Evolutionary conservation across 2,113 vertebrate species (phyloP).

Genomic region (Sciurus niger): DNA sequence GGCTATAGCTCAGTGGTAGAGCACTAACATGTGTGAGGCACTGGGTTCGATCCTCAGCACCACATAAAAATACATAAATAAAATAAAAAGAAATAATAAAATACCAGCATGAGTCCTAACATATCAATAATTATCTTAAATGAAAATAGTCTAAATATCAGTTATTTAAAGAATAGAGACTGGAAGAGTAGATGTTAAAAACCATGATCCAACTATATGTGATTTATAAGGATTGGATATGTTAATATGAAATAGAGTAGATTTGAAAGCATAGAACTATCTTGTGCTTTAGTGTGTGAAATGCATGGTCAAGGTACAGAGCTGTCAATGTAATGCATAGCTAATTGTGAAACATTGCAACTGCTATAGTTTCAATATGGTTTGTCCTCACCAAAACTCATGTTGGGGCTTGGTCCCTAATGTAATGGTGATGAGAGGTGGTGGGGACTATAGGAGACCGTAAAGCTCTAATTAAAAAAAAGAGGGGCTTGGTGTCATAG

Average conservation of each 20-base stretch:
- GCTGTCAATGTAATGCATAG: background rate
- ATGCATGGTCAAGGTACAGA: background rate
- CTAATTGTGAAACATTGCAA: slow-evolving; percentile 22
- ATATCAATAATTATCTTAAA: slow-evolving; percentile 23
- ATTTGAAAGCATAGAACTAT: background rate
- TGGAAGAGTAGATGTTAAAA: background rate
- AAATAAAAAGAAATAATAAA: slow-evolving; percentile 14
- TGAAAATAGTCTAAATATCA: background rate
- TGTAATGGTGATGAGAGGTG: background rate
- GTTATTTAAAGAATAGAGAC: slow-evolving; percentile 20
- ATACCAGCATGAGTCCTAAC: background rate
- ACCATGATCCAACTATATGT: background rate
- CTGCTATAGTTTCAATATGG: background rate
- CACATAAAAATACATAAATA: too few relatives aligned
- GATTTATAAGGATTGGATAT: background rate
- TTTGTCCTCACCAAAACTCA: background rate
- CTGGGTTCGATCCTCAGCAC: too few relatives aligned
- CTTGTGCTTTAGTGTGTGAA: background rate
- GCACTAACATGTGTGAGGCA: too few relatives aligned
- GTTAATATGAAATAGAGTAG: slow-evolving; percentile 12
- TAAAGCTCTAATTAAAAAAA: too few relatives aligned
- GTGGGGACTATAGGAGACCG: background rate
- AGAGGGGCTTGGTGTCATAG: background rate
- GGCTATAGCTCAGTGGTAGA: too few relatives aligned
- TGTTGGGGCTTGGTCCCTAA: background rate